Percentiles rank a stretch among this genome's conserved stretches.
Evolutionary conservation across 2,888 invertebrate genomes (phyloP).

Genomic region (Sinodicranocentrus sp.): DNA sequence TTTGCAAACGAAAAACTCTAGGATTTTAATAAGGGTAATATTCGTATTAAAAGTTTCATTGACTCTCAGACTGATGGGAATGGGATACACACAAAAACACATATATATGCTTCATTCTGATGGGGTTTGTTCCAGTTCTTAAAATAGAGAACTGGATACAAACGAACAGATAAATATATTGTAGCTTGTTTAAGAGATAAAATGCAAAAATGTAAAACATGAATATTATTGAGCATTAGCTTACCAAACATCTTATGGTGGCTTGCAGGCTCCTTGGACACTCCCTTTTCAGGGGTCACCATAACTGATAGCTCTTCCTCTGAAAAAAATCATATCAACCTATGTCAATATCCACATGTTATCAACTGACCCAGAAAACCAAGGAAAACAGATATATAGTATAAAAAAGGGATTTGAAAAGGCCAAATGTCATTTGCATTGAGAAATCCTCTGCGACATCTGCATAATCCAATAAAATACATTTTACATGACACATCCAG

Average conservation of each 20-base stretch:
- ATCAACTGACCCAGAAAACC: too few species aligned
- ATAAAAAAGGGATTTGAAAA: background rate
- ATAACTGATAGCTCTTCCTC: slow-evolving; percentile 45
- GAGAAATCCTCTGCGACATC: slow-evolving; percentile 11
- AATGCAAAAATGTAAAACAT: too few species aligned
- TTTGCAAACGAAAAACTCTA: slow-evolving; percentile 6
- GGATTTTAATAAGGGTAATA: background rate
- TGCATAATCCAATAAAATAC: slow-evolving; percentile 36
- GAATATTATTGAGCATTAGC: too few species aligned
- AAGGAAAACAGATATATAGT: background rate
- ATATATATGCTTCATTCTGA: too few species aligned
- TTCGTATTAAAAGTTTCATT: too few species aligned
- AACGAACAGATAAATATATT: slow-evolving; percentile 5
- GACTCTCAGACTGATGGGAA: too few species aligned
- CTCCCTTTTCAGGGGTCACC: slow-evolving; percentile 54
- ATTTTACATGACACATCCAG: background rate
- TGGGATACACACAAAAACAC: too few species aligned
- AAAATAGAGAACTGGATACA: background rate
- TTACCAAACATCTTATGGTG: slow-evolving; percentile 69
- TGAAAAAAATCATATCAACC: slow-evolving; percentile 8
- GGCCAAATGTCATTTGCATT: slow-evolving; percentile 1
- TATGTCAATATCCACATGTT: too few species aligned
- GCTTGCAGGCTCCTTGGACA: slow-evolving; percentile 67
- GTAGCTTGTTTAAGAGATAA: too few species aligned
- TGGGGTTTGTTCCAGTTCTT: too few species aligned